Conservation (phyloP, 2,888 invertebrate genomes). For the Tinea pellionella region DNA sequence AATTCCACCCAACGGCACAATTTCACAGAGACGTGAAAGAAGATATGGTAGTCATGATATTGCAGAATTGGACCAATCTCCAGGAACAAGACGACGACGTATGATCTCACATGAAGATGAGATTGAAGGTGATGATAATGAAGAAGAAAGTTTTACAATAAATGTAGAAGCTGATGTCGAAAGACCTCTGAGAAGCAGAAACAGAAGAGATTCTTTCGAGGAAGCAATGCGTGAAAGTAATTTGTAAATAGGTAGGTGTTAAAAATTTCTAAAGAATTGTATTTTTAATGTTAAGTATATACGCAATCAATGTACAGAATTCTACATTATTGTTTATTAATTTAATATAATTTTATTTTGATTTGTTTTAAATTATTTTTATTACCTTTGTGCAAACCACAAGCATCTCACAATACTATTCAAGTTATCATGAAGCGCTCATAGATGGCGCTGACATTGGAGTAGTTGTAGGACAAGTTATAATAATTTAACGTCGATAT, state of each 20-base stretch:
- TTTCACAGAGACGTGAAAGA: slow-evolving; percentile 34
- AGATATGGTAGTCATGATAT: slow-evolving; percentile 60
- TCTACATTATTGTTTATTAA: neutral
- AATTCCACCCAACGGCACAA: slow-evolving; percentile 30
- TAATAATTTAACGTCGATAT: too few relatives aligned
- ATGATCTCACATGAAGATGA: slow-evolving; percentile 31
- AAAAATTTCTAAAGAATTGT: neutral
- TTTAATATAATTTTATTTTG: neutral
- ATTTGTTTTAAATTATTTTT: too few relatives aligned
- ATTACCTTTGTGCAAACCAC: too few relatives aligned
- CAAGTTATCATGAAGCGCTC: too few relatives aligned
- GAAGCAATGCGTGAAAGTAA: slow-evolving; percentile 59
- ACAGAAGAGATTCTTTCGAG: slow-evolving; percentile 44
- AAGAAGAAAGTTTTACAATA: slow-evolving; percentile 30
- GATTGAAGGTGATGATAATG: slow-evolving; percentile 22
- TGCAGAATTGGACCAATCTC: slow-evolving; percentile 52
- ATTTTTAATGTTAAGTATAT: neutral
- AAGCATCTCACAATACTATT: too few relatives aligned
- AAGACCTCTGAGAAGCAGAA: slow-evolving; percentile 39
- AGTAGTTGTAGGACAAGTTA: too few relatives aligned
- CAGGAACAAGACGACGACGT: slow-evolving; percentile 53
- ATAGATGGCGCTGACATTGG: too few relatives aligned
- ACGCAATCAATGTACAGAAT: too few relatives aligned
- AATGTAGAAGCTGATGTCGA: slow-evolving; percentile 45
- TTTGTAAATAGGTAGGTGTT: too few relatives aligned